Base-by-base conservation (phyloP, 2,113 vertebrate species). In the Leptobrachium leishanense region DNA sequence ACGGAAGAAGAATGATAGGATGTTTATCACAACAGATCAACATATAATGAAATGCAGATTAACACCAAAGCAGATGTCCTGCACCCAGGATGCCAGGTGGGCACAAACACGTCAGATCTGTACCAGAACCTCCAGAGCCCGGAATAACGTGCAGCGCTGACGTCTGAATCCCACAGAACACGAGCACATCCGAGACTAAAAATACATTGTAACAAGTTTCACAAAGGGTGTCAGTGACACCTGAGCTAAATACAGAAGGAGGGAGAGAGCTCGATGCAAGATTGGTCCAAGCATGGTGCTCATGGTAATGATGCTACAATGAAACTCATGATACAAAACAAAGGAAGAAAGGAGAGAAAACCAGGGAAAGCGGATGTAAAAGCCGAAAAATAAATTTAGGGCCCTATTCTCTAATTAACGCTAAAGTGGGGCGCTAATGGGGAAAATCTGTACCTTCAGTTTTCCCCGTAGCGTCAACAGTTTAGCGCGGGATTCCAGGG, bases 191-290 rank as follows among this genome's bases (percentile, higher is more conserved):
- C 15, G 43, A 57, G 20, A 73, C 70, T 79, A 79, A 79, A 79
- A 79, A 79, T 79, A 79, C 41, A 55, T 64, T 43, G 44, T 64
- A 72, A 66, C 68, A 79, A 79, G 44, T 65, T 44, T 73, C 72
- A 43, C 69, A 55, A 64, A 63, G 54, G 63, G 9, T 79, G 63
- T 67, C 40, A 65, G 42, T 39, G 44, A 64, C 79, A 68, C 74
- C 43, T 63, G 67, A 64, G 57, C 57, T 75, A 72, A 57, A 81
- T 57, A 43, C 13, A 44, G 55, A 65, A 73, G 65, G 41, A 40
- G 50, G 64, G 41, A 41, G 31, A 15, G 20, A 15, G 9, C n/a
- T 20, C 20, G 39, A 8, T 31, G 15, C 31, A 72, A 72, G 12
- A 31, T 62, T 13, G 42, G 40, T 39, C 40, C 15, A 62, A 7